Conservation (phyloP, 2,113 vertebrate species). For the Megaceryle maxima region DNA sequence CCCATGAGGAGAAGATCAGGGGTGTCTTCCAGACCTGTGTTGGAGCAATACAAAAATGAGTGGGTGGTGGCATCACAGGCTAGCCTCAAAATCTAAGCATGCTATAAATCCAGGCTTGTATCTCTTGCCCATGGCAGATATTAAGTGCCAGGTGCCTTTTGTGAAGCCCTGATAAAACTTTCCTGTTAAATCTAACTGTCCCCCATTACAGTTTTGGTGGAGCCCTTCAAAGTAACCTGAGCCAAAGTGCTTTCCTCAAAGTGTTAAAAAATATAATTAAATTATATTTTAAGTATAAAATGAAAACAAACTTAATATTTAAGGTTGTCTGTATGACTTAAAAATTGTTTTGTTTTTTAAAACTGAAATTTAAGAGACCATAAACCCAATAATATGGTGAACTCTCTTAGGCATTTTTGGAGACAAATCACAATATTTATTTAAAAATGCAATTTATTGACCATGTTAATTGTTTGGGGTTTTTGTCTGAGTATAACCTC, state of each 20-base stretch:
- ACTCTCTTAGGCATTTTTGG: background rate
- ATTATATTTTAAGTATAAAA: background rate
- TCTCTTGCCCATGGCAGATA: background rate
- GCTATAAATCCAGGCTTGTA: background rate
- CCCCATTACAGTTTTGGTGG: background rate
- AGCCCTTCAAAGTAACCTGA: background rate
- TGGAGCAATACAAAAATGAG: background rate
- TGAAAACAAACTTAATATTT: background rate
- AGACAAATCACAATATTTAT: background rate
- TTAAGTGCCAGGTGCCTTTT: background rate
- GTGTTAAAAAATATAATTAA: background rate
- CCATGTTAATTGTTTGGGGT: background rate
- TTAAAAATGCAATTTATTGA: background rate
- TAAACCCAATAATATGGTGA: background rate
- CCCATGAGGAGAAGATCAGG: rapidly evolving
- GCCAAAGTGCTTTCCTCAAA: background rate
- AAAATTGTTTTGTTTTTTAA: background rate
- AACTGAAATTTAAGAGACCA: background rate
- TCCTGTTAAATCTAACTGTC: background rate
- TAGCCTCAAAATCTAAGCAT: background rate
- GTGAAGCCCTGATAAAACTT: background rate
- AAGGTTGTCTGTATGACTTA: background rate
- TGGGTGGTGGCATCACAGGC: background rate
- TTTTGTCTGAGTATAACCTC: background rate
- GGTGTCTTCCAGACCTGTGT: background rate